Conservation (phyloP, 2,113 vertebrate species). For the Vicugna pacos region DNA sequence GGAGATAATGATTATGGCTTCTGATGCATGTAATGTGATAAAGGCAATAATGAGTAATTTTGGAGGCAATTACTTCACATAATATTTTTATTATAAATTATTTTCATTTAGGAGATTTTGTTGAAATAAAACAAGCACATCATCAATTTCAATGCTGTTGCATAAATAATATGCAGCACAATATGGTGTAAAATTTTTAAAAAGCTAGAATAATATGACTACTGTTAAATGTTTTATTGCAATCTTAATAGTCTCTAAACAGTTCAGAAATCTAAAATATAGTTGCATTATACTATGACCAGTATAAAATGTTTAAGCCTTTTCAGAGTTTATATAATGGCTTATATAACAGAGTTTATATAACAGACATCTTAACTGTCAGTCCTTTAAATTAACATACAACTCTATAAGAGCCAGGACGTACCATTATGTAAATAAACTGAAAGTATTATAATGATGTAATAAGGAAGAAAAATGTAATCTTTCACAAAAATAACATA, state of each 20-base stretch:
- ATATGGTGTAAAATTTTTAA: not conserved
- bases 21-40: constrained; percentile 47
- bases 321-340: not conserved
- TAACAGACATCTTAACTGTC: not conserved
- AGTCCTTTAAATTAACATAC: not conserved
- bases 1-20: constrained; percentile 37
- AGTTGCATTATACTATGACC: not conserved
- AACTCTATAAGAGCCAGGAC: not conserved
- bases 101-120: constrained; percentile 55
- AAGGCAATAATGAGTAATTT: constrained; percentile 62
- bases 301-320: constrained; percentile 1
- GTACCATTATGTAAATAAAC: not conserved
- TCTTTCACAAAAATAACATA: not conserved
- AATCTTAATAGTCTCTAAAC: not conserved
- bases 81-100: constrained; percentile 58
- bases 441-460: not conserved
- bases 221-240: not conserved
- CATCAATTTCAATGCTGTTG: not conserved
- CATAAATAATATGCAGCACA: constrained; percentile 50
- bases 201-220: not conserved
- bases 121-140: constrained; percentile 34
- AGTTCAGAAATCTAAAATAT: not conserved
- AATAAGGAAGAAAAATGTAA: not conserved
- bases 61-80: constrained; percentile 55
- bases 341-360: not conserved